Evolutionary conservation across 2,113 vertebrate genomes (phyloP).

Genomic region (Pygoscelis adeliae): DNA sequence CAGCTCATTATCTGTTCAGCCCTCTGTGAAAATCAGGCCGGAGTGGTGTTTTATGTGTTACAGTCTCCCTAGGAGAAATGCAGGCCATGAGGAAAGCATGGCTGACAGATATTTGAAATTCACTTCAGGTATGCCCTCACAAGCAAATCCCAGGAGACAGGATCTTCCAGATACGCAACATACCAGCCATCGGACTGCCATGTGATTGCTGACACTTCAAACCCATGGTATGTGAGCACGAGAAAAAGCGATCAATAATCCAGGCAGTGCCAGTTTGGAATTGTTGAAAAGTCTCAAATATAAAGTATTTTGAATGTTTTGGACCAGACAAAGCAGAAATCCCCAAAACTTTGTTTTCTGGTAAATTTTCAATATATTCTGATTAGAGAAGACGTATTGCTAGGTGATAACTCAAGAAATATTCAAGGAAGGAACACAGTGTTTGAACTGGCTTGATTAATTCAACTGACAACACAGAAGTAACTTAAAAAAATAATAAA

Average conservation of each 20-base stretch:
- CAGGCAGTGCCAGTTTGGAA: not conserved
- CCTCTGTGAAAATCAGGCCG: not conserved
- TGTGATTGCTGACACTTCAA: not conserved
- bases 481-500: not conserved
- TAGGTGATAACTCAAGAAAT: not conserved
- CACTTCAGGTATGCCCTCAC: not conserved
- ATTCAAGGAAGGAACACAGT: not conserved
- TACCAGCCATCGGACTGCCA: fast-evolving
- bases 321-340: not conserved
- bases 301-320: not conserved
- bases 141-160: not conserved
- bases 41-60: not conserved
- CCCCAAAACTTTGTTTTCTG: not conserved
- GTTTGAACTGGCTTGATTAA: not conserved
- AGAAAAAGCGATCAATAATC: not conserved
- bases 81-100: not conserved
- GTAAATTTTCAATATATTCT: not conserved
- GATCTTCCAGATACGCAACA: not conserved
- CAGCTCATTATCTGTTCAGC: not conserved
- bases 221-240: not conserved
- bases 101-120: not conserved
- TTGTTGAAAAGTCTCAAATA: not conserved
- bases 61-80: not conserved
- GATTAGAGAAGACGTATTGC: not conserved
- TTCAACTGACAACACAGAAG: not conserved